These are phyloP conservation scores for Psettodes erumei DNA, from an alignment of 2,113 vertebrate genomes.

Conservation along the genomic window DNA sequence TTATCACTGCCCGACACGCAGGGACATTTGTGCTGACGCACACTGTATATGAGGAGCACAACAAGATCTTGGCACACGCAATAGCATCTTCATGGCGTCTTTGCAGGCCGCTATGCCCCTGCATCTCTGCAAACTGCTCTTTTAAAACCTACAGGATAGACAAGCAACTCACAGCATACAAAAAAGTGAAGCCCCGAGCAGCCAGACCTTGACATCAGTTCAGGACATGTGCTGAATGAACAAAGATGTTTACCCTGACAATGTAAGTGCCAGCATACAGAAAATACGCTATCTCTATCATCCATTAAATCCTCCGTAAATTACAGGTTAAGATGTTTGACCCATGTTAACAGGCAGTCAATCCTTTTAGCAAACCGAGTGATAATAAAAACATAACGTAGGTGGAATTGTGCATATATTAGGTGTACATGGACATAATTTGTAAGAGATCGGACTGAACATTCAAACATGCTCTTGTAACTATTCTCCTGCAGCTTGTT, in stretches of 20 bases:
- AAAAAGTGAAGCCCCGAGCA: neutral
- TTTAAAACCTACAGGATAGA: neutral
- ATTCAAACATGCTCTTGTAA: neutral
- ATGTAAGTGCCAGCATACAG: neutral
- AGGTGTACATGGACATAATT: neutral
- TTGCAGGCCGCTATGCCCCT: neutral
- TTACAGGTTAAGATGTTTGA: neutral
- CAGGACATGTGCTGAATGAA: neutral
- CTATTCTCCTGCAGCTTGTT: neutral
- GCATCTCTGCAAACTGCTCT: constrained; percentile 1
- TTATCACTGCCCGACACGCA: neutral
- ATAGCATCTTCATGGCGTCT: constrained; percentile 1
- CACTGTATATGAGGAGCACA: neutral
- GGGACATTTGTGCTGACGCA: neutral
- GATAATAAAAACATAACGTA: neutral
- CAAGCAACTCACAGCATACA: neutral
- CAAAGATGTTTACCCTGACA: neutral
- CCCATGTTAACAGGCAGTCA: neutral
- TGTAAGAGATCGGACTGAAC: neutral
- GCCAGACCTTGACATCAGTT: neutral
- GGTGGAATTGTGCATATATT: neutral
- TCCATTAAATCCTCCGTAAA: neutral
- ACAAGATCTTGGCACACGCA: neutral
- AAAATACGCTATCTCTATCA: neutral
- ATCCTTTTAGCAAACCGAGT: neutral